phyloP scores from a whole-genome alignment of 2,888 invertebrate species.

The Acleris laterana region DNA sequence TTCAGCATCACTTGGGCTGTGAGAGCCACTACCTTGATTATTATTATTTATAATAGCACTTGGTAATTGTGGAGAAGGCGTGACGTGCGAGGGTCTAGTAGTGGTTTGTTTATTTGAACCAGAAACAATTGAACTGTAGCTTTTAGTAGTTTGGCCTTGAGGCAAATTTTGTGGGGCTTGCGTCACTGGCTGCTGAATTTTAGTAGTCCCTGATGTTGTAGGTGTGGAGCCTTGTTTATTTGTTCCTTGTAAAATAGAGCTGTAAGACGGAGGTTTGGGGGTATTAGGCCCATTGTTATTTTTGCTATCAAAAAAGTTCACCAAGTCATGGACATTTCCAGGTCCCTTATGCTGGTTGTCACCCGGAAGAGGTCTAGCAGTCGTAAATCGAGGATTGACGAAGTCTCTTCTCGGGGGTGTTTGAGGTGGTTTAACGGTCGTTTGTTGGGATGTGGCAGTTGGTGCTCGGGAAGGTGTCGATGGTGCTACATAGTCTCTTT shows the following conservation, averaged over 20 bases:
- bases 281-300: conserved; percentile 49
- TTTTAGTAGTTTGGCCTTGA: conserved; percentile 53
- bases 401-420: conserved; percentile 51
- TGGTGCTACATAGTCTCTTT: conserved; percentile 66
- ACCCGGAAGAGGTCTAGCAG: conserved; percentile 43
- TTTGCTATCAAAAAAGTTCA: conserved; percentile 69
- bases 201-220: conserved; percentile 40
- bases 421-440: conserved; percentile 35
- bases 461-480: conserved; percentile 52
- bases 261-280: conserved; percentile 67
- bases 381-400: conserved; percentile 55
- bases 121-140: conserved; percentile 64
- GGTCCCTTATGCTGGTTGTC: conserved; percentile 47
- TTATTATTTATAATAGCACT: conserved; percentile 75
- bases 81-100: conserved; percentile 45
- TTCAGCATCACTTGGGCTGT: conserved; percentile 83
- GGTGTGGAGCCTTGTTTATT: conserved; percentile 40
- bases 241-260: conserved; percentile 62
- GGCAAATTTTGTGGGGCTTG: conserved; percentile 44
- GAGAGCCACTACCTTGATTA: conserved; percentile 49
- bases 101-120: conserved; percentile 58
- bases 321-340: conserved; percentile 71
- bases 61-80: conserved; percentile 56
- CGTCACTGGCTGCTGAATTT: conserved; percentile 41
- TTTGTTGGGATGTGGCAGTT: conserved; percentile 39